phyloP scores from a whole-genome alignment of 2,888 invertebrate species.

The Nipponacmea schrenckii region DNA sequence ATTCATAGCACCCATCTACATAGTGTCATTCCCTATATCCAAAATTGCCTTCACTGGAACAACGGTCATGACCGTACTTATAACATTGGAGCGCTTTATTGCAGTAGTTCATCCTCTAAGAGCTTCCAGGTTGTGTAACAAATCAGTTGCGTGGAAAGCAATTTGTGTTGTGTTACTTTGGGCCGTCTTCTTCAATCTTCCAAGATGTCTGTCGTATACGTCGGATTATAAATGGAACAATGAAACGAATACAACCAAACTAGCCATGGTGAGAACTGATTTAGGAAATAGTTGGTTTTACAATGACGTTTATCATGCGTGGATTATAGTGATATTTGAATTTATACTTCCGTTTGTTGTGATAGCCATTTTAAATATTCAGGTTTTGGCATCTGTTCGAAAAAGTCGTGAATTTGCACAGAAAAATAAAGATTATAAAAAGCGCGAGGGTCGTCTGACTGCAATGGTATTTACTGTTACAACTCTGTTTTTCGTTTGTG shows the following conservation, averaged over 20 bases:
- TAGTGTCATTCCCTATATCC: conserved; percentile 25
- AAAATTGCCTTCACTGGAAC: conserved; percentile 29
- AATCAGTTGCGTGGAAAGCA: conserved; percentile 19
- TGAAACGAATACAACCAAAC: conserved; percentile 21
- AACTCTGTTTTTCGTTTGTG: conserved; percentile 34
- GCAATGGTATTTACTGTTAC: conserved; percentile 35
- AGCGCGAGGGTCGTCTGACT: conserved; percentile 26
- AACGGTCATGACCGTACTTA: conserved; percentile 27
- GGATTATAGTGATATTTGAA: conserved; percentile 31
- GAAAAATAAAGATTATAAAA: not conserved
- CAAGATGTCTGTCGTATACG: conserved; percentile 30
- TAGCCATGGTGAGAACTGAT: conserved; percentile 25
- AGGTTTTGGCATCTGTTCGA: conserved; percentile 23
- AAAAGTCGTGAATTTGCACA: conserved; percentile 15
- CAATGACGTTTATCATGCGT: conserved; percentile 28
- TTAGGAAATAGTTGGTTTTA: conserved; percentile 31
- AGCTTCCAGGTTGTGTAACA: conserved; percentile 26
- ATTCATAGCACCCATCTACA: conserved; percentile 22
- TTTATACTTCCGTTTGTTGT: conserved; percentile 29
- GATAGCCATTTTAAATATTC: conserved; percentile 27
- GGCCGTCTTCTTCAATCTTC: conserved; percentile 28
- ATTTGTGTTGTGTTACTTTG: conserved; percentile 24
- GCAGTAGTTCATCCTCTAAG: conserved; percentile 32
- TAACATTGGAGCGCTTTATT: conserved; percentile 33
- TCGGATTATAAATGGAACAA: conserved; percentile 8